These are phyloP conservation scores for Hippocampus barbouri DNA, from an alignment of 2,113 vertebrate genomes.

Conservation along the genomic window DNA sequence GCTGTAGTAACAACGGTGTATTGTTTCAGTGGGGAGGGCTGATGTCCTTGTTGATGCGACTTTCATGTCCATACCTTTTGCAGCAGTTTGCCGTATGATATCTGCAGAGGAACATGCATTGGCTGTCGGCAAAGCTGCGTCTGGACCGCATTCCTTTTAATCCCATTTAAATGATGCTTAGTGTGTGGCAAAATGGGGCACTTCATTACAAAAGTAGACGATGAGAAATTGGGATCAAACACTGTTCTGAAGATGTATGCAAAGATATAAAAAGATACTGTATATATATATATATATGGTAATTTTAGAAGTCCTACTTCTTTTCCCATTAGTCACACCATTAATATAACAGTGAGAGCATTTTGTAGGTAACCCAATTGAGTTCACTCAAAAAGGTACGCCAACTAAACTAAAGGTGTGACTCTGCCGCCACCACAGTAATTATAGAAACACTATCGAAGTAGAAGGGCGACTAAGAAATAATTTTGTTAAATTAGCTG, in stretches of 20 bases:
- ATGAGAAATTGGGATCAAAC: constrained; percentile 33
- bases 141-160: constrained; percentile 18
- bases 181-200: constrained; percentile 29
- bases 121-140: constrained; percentile 23
- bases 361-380: constrained; percentile 34
- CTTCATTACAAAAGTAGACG: constrained; percentile 25
- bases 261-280: constrained; percentile 14
- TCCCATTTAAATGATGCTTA: constrained; percentile 20
- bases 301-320: constrained; percentile 15
- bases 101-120: constrained; percentile 31
- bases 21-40: constrained; percentile 53
- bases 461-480: constrained; percentile 48
- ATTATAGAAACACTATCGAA: constrained; percentile 48
- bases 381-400: constrained; percentile 27
- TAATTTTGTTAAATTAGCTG: constrained; percentile 57
- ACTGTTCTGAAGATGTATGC: constrained; percentile 12
- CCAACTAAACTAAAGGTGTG: constrained; percentile 37
- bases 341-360: constrained; percentile 18
- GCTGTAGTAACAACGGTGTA: constrained; percentile 47
- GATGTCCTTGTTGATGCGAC: constrained; percentile 61
- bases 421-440: constrained; percentile 39
- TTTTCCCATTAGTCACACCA: constrained; percentile 13
- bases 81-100: constrained; percentile 49
- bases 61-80: constrained; percentile 60
- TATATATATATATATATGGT: neutral